Percentiles rank a stretch among this genome's conserved stretches.
Evolutionary conservation across 2,113 vertebrate species (phyloP).

Genomic region (Lepus europaeus): DNA sequence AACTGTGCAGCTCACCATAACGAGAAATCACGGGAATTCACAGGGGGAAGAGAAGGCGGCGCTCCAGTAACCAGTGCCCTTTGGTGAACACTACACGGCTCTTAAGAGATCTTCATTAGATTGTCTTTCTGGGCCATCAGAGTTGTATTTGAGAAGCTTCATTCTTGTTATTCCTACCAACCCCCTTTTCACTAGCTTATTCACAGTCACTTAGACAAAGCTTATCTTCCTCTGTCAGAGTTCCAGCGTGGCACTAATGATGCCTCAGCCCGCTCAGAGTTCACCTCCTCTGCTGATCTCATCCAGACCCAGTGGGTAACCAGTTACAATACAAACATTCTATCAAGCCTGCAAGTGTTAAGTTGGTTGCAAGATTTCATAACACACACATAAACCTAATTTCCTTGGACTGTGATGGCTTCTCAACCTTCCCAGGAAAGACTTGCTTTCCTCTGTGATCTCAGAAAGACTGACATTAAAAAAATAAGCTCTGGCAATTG

Average conservation of each 20-base stretch:
- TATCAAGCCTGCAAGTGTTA: constrained; percentile 44
- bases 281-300: constrained; percentile 83
- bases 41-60: background rate
- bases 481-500: background rate
- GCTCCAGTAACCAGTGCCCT: background rate
- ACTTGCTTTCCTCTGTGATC: constrained; percentile 1
- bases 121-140: background rate
- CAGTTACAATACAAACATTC: background rate
- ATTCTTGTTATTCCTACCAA: constrained; percentile 4
- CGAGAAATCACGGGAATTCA: background rate
- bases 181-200: background rate
- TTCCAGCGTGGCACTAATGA: constrained; percentile 86
- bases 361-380: constrained; percentile 36
- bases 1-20: background rate
- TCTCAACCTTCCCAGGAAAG: constrained; percentile 20
- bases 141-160: background rate
- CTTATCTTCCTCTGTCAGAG: constrained; percentile 81
- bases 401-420: constrained; percentile 27
- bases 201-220: background rate
- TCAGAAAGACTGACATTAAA: background rate
- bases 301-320: constrained; percentile 59
- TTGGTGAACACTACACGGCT: background rate
- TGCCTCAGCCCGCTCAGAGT: constrained; percentile 83
- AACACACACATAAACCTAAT: background rate
- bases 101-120: background rate